These are phyloP conservation scores for Anser cygnoides DNA, from an alignment of 2,113 vertebrate genomes.

Conservation along the genomic window DNA sequence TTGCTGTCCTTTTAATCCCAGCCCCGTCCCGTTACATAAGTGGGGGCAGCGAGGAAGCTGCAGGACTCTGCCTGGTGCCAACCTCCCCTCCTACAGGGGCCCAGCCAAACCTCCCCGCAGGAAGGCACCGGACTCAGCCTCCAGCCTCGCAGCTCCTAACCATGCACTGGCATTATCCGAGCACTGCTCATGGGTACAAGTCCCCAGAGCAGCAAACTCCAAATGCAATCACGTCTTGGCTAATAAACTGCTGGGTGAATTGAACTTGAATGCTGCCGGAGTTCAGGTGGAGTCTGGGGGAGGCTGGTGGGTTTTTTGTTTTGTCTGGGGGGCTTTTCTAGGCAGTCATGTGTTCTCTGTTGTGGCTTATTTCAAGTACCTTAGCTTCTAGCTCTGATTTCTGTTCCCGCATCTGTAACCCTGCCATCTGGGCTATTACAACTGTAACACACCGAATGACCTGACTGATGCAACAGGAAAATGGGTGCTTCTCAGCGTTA, in stretches of 20 bases:
- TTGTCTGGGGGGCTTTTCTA: neutral
- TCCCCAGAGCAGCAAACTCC: neutral
- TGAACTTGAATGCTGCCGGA: neutral
- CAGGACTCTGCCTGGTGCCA: rapidly evolving
- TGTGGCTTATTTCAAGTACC: neutral
- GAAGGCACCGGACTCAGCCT: neutral
- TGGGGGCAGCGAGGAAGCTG: rapidly evolving
- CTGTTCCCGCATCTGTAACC: rapidly evolving
- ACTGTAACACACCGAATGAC: rapidly evolving
- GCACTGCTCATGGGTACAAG: neutral
- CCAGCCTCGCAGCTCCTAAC: neutral
- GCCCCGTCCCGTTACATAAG: neutral
- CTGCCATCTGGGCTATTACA: neutral
- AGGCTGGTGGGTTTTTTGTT: neutral
- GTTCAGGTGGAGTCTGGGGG: neutral
- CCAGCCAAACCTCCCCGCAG: neutral
- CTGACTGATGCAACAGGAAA: rapidly evolving
- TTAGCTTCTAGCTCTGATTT: neutral
- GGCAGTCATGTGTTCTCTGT: neutral
- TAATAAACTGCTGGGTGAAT: neutral
- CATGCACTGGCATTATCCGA: rapidly evolving
- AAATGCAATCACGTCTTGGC: neutral
- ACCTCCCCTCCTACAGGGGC: neutral
- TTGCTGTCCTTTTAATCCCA: neutral
- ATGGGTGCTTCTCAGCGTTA: rapidly evolving